Percentiles rank a stretch among this genome's conserved stretches.
phyloP scores from a whole-genome alignment of 2,888 invertebrate species.

The Molorchus minor region DNA sequence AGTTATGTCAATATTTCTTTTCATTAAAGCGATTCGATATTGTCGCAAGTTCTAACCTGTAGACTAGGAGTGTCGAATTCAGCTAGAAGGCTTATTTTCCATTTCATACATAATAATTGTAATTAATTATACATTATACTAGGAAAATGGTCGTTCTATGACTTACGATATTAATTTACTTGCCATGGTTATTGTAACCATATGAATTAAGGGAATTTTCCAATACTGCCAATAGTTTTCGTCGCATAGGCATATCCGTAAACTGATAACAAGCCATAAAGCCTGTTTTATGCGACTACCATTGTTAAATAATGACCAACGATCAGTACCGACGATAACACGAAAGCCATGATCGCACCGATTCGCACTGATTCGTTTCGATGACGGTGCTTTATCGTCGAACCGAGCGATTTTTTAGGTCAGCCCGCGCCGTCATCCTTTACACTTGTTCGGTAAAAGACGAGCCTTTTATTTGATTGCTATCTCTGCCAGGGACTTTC shows the following conservation, averaged over 20 bases:
- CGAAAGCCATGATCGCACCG: conserved; percentile 12
- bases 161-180: no score
- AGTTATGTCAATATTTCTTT: neutral
- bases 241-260: no score
- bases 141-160: no score
- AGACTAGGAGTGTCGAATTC: no score
- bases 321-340: conserved; percentile 30
- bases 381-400: conserved; percentile 11
- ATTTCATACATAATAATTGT: no score
- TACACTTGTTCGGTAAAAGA: conserved; percentile 22
- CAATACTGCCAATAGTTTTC: no score
- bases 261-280: conserved; percentile 17
- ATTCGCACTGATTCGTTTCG: conserved; percentile 22
- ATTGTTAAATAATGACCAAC: conserved; percentile 30
- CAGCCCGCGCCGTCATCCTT: conserved; percentile 19
- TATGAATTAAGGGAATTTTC: no score
- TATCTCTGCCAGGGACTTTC: conserved; percentile 11
- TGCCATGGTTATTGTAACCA: no score
- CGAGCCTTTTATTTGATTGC: conserved; percentile 22
- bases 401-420: conserved; percentile 21
- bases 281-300: conserved; percentile 24
- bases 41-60: no score
- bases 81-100: no score
- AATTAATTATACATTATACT: no score
- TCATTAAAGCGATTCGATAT: neutral